Evolutionary conservation across 2,113 vertebrate species (phyloP).

Genomic region (Bothrops jararaca): DNA sequence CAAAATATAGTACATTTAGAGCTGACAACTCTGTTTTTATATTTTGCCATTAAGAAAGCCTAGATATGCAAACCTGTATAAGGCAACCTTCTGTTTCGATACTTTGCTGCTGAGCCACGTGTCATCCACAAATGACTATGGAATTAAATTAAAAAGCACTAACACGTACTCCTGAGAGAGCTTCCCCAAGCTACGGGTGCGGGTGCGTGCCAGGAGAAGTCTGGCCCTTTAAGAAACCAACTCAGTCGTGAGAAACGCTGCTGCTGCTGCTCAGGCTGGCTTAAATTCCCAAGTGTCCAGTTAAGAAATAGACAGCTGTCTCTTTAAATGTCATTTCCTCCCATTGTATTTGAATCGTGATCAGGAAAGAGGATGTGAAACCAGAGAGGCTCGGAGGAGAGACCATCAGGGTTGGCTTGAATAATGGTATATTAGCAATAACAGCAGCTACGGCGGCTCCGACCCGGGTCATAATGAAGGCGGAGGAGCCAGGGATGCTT

Average conservation of each 20-base stretch:
- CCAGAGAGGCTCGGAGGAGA: constrained; percentile 74
- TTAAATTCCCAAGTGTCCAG: constrained; percentile 66
- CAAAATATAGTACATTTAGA: neutral
- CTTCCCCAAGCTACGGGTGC: neutral
- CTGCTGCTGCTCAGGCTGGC: constrained; percentile 53
- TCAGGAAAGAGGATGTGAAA: constrained; percentile 98
- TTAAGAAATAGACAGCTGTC: constrained; percentile 76
- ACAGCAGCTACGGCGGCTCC: neutral
- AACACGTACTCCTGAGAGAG: neutral
- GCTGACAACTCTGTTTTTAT: neutral
- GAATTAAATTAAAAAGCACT: neutral
- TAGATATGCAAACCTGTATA: neutral
- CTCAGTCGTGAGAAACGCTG: constrained; percentile 50
- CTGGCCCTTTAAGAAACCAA: constrained; percentile 69
- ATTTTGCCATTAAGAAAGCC: neutral
- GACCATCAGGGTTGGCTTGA: constrained; percentile 52
- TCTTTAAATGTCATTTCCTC: constrained; percentile 97
- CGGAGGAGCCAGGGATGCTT: neutral
- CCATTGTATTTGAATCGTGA: constrained; percentile 96
- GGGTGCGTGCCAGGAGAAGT: constrained; percentile 5
- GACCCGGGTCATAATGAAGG: constrained; percentile 12
- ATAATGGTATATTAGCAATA: neutral
- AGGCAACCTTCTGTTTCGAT: neutral
- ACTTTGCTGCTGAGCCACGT: neutral
- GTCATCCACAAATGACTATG: neutral